phyloP scores from a whole-genome alignment of 2,113 vertebrate genomes.

The Lepisosteus osseus region DNA sequence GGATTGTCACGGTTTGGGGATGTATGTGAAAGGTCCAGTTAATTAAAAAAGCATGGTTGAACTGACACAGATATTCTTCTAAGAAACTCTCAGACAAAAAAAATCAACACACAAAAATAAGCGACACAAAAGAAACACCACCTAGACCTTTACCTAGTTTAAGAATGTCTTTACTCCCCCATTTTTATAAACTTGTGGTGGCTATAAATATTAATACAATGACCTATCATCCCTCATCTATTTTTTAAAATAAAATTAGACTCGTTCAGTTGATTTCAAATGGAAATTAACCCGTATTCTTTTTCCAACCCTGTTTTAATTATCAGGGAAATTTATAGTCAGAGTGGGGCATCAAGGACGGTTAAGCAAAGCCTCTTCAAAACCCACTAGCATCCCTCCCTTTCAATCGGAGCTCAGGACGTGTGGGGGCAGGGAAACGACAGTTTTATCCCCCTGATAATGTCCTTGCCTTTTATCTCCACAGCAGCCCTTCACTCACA shows the following conservation, averaged over 20 bases:
- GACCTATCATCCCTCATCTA: background rate
- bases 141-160: no score
- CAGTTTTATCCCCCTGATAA: background rate
- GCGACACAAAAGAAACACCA: no score
- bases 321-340: background rate
- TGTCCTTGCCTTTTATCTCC: background rate
- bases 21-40: no score
- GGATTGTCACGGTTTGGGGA: no score
- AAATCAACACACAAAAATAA: no score
- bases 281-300: background rate
- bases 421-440: background rate
- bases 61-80: no score
- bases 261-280: background rate
- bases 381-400: background rate
- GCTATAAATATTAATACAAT: background rate
- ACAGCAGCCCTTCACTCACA: background rate
- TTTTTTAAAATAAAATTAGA: background rate
- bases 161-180: no score
- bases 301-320: background rate
- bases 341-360: background rate
- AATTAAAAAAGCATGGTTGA: no score
- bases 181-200: background rate
- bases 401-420: background rate
- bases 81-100: no score
- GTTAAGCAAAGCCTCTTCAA: background rate